These are phyloP conservation scores for Blastobasis adustella DNA, from an alignment of 2,888 invertebrate genomes.

Conservation along the genomic window DNA sequence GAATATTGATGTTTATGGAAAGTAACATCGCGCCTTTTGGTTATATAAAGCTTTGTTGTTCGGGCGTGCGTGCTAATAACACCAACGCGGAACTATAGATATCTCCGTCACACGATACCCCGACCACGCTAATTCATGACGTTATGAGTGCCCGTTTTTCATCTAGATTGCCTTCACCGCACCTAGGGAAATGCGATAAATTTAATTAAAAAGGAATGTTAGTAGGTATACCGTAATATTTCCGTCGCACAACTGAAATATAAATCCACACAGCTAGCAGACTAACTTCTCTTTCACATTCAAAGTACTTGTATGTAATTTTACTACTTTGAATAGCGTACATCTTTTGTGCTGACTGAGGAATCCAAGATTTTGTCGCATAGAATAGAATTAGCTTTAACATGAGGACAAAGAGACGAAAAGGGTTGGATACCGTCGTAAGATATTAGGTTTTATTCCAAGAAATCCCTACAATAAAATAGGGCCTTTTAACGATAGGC, in stretches of 20 bases:
- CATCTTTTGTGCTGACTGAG: too few relatives aligned
- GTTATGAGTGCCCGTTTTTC: constrained; percentile 5
- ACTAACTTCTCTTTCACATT: too few relatives aligned
- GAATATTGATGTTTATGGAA: constrained; percentile 67
- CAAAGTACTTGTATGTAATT: too few relatives aligned
- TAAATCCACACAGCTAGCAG: too few relatives aligned
- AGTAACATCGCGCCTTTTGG: constrained; percentile 25
- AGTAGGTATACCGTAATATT: too few relatives aligned
- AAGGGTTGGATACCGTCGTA: too few relatives aligned
- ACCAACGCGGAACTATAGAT: constrained; percentile 28
- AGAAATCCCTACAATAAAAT: constrained; percentile 34
- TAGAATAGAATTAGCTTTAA: too few relatives aligned
- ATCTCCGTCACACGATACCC: constrained; percentile 11
- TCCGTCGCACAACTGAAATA: too few relatives aligned
- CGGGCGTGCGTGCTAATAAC: constrained; percentile 26
- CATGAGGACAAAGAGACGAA: too few relatives aligned
- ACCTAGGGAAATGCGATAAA: neutral
- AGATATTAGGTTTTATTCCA: neutral
- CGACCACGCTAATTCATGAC: constrained; percentile 9
- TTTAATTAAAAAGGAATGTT: too few relatives aligned
- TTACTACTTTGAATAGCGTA: too few relatives aligned
- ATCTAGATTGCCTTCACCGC: constrained; percentile 5
- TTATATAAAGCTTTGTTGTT: constrained; percentile 26
- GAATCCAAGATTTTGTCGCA: too few relatives aligned
- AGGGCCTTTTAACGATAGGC: constrained; percentile 43